A percentile compares a stretch with the other conserved stretches of the same genome.
Evolutionary conservation across 2,113 vertebrate genomes (phyloP).

Genomic region (Neotragus pygmaeus): DNA sequence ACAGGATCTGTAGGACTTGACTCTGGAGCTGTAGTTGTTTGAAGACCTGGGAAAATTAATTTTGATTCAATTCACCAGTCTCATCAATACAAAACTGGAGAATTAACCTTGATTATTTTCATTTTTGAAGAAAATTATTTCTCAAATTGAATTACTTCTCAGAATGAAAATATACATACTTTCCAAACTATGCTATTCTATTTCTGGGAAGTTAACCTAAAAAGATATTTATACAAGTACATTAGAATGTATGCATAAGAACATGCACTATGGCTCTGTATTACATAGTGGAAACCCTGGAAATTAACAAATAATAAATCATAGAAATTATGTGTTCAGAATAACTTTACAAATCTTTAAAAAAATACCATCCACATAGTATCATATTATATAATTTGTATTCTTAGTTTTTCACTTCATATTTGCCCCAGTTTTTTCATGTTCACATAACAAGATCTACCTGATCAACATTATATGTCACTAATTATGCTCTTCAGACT

Average conservation of each 20-base stretch:
- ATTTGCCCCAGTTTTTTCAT: background rate
- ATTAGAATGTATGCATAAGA: background rate
- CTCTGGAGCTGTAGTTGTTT: background rate
- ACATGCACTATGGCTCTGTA: background rate
- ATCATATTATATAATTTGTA: background rate
- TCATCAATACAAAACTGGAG: background rate
- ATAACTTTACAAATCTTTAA: background rate
- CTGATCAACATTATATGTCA: background rate
- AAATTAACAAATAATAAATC: background rate
- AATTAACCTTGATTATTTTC: background rate
- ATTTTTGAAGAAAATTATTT: background rate
- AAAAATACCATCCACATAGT: background rate
- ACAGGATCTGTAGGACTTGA: slow-evolving; percentile 28
- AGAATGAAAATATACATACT: background rate
- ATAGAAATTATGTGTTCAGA: background rate
- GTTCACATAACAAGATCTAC: background rate
- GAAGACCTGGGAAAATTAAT: slow-evolving; percentile 42
- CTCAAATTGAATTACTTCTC: background rate
- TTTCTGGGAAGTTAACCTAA: background rate
- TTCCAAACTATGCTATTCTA: background rate
- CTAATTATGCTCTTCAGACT: background rate
- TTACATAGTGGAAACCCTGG: background rate
- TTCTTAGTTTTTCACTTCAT: background rate
- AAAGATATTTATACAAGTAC: background rate
- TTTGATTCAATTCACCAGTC: background rate